Percentiles rank a stretch among this genome's conserved stretches.
phyloP scores from a whole-genome alignment of 2,797 vertebrate genomes.

The Mormyrus proboscirostris region DNA sequence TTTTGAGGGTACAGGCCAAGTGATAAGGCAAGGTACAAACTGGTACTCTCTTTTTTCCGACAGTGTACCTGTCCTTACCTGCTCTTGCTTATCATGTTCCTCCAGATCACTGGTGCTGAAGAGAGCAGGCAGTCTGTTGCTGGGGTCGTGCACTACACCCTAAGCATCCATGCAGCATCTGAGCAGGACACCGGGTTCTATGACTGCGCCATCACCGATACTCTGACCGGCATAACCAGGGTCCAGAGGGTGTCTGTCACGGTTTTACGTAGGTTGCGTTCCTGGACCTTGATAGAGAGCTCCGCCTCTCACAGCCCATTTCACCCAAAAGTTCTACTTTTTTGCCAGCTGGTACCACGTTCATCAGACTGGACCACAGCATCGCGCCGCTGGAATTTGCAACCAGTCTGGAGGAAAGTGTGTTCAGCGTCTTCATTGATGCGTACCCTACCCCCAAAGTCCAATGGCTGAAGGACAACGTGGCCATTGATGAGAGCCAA shows the following conservation, averaged over 20 bases:
- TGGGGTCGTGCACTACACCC: slow-evolving; percentile 66
- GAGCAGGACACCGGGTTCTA: slow-evolving; percentile 80
- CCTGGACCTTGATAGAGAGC: background rate
- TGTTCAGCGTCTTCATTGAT: slow-evolving; percentile 76
- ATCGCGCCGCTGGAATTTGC: slow-evolving; percentile 70
- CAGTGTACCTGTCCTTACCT: background rate
- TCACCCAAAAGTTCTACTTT: background rate
- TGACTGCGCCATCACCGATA: slow-evolving; percentile 73
- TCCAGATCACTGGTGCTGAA: slow-evolving; percentile 64
- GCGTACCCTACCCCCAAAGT: slow-evolving; percentile 79
- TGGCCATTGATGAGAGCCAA: slow-evolving; percentile 47
- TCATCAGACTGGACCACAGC: slow-evolving; percentile 73
- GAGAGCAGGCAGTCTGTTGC: slow-evolving; percentile 43
- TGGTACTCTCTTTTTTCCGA: background rate
- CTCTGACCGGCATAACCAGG: slow-evolving; percentile 58
- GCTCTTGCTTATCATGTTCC: slow-evolving; percentile 13
- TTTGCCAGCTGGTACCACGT: slow-evolving; percentile 69
- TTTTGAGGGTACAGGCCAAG: background rate
- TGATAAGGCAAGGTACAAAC: background rate
- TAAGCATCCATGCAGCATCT: slow-evolving; percentile 70
- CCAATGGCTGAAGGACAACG: slow-evolving; percentile 78
- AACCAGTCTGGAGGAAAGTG: slow-evolving; percentile 76
- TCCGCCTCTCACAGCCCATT: background rate
- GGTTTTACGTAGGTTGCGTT: slow-evolving; percentile 69
- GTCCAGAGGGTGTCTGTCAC: slow-evolving; percentile 66